A percentile compares a stretch with the other conserved stretches of the same genome.
phyloP scores from a whole-genome alignment of 2,797 vertebrate genomes.

The Pangasius larnaudii region DNA sequence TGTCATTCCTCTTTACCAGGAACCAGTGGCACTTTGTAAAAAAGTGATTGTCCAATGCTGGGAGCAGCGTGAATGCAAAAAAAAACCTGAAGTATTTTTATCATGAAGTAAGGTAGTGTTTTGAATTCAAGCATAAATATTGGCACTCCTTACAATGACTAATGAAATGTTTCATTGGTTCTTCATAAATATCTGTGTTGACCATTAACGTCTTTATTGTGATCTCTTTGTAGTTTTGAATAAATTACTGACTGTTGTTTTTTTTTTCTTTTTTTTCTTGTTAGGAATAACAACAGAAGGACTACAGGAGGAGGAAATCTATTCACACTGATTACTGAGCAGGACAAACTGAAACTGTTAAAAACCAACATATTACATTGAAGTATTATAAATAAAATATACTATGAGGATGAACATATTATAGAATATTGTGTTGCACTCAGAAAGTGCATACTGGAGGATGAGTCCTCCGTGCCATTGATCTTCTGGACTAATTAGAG shows the following conservation, averaged over 20 bases:
- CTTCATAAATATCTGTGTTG: not conserved
- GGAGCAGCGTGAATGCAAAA: not conserved
- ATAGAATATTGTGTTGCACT: not conserved
- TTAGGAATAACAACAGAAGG: slow-evolving; percentile 28
- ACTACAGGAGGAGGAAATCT: slow-evolving; percentile 1
- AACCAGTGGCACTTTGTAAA: not conserved
- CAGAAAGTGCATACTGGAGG: slow-evolving; percentile 17
- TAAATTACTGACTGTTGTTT: slow-evolving; percentile 1
- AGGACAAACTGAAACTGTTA: slow-evolving; percentile 28
- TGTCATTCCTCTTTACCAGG: slow-evolving; percentile 64
- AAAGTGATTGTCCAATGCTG: not conserved
- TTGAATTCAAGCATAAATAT: not conserved
- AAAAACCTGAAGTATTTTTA: not conserved
- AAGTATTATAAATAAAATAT: slow-evolving; percentile 32
- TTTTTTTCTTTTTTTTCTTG: not conserved
- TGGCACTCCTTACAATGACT: not conserved
- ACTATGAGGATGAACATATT: slow-evolving; percentile 33
- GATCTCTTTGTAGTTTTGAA: not conserved
- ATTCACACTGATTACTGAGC: not conserved
- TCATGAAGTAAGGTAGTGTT: not conserved
- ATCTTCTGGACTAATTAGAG: not conserved
- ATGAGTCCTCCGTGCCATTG: not conserved
- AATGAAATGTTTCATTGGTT: too few species aligned
- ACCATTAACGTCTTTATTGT: not conserved
- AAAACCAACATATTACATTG: slow-evolving; percentile 51